These are phyloP conservation scores for Erinaceus europaeus DNA, from an alignment of 2,113 vertebrate genomes.

Conservation along the genomic window DNA sequence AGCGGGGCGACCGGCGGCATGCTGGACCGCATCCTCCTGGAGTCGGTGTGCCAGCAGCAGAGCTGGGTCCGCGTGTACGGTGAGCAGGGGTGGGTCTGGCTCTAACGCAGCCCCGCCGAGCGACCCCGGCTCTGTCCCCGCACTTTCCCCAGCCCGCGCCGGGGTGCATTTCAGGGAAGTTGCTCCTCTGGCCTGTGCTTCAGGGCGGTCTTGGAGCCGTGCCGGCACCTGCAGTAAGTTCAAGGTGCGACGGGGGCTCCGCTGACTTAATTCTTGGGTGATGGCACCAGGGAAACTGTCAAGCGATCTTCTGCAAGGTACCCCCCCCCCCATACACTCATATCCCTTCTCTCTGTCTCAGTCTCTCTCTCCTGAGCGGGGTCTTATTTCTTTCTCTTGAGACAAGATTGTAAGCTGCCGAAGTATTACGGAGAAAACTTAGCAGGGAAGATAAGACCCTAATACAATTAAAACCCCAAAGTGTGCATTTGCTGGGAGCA, in stretches of 20 bases:
- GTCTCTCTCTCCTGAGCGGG: background rate
- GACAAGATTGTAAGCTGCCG: background rate
- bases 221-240: background rate
- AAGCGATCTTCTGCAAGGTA: background rate
- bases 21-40: constrained; percentile 89
- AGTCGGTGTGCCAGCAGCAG: constrained; percentile 92
- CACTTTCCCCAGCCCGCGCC: too few relatives aligned
- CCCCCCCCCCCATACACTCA: background rate
- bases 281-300: background rate
- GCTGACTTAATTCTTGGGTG: background rate
- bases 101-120: too few relatives aligned
- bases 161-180: constrained; percentile 1
- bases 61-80: constrained; percentile 94
- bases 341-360: too few relatives aligned
- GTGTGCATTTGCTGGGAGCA: background rate
- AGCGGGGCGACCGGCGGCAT: constrained; percentile 78
- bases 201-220: background rate
- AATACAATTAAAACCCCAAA: background rate
- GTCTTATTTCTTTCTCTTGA: background rate
- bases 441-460: background rate
- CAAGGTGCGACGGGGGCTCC: background rate
- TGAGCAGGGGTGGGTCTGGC: constrained; percentile 76
- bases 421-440: background rate
- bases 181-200: background rate
- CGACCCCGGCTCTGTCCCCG: too few relatives aligned